Evolutionary conservation across 2,113 vertebrate genomes (phyloP), one percentile per base, ranked within the genome.

Genomic region (Asarcornis scutulata): DNA sequence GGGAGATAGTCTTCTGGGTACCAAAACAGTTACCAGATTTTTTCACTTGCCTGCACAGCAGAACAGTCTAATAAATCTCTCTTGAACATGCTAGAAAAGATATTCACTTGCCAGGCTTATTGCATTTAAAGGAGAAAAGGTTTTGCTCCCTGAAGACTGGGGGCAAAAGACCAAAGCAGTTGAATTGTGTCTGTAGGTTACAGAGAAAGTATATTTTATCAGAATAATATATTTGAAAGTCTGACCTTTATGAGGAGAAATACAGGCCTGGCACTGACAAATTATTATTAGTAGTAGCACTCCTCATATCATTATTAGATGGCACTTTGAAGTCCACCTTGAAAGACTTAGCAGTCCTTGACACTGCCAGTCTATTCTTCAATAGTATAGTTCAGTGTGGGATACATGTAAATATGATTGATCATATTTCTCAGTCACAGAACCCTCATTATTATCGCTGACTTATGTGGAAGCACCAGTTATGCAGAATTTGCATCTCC

Each of bases 401-500:
- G 18, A 86, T 83, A 75, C 42, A 64, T 1, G 2, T 74, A 96
- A 91, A 88, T 86, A 81, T 69, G 68, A 89, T 22, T 63, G 90
- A 96, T 90, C 87, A 46, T 46, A 88, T 93, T 89, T 90, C 73
- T 60, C 56, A 96, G 83, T 44, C 82, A 56, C 90, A 95, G 81
- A 94, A 72, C 62, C 71, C 81, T 97, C 81, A 72, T 92, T 95
- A 92, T 79, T 96, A 95, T 83, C 87, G 76, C 84, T 94, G 91
- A 92, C 94, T 96, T 95, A 86, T 86, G 52, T 25, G 36, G 22
- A 52, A 90, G 80, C 83, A 91, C 48, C 76, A 96, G 62, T 58
- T 78, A 91, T 3, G 44, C 83, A 6, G 6, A 93, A 96, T 96
- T 97, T 96, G 95, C 95, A 94, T 97, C 93, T 94, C 73, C 0